A percentile compares a stretch with the other conserved stretches of the same genome.
phyloP scores from a whole-genome alignment of 2,113 vertebrate genomes.

The Spheniscus mendiculus region DNA sequence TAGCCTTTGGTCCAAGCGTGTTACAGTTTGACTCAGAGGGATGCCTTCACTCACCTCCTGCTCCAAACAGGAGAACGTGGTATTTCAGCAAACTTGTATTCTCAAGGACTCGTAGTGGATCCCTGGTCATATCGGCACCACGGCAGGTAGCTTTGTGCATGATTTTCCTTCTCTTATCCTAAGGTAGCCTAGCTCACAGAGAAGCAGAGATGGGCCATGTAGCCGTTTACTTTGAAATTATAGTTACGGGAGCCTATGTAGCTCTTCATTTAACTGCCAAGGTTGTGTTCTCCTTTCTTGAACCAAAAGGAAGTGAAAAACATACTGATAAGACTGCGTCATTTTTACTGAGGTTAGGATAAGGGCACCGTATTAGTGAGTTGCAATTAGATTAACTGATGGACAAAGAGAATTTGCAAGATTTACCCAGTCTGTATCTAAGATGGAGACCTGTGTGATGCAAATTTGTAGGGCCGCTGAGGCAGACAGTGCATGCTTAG shows the following conservation, averaged over 20 bases:
- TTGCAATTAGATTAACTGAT: background rate
- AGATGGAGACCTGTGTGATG: background rate
- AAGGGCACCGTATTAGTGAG: background rate
- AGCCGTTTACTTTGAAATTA: background rate
- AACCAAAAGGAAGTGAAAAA: background rate
- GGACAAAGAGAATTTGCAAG: background rate
- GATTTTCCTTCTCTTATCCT: background rate
- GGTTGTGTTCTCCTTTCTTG: background rate
- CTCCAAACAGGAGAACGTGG: background rate
- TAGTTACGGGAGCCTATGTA: accelerated
- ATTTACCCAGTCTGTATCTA: background rate
- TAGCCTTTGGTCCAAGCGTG: background rate
- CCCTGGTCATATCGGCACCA: background rate
- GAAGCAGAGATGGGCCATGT: background rate
- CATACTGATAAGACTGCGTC: background rate
- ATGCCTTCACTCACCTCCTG: background rate
- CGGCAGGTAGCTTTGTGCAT: background rate
- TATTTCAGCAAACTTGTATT: background rate
- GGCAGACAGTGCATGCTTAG: background rate
- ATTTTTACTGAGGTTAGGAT: background rate
- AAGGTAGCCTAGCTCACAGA: background rate
- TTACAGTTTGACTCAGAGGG: background rate
- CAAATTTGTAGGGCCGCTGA: background rate
- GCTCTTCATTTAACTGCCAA: background rate
- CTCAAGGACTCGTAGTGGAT: background rate